These are phyloP conservation scores for Huso huso DNA, from an alignment of 2,797 vertebrate species.

Conservation along the genomic window DNA sequence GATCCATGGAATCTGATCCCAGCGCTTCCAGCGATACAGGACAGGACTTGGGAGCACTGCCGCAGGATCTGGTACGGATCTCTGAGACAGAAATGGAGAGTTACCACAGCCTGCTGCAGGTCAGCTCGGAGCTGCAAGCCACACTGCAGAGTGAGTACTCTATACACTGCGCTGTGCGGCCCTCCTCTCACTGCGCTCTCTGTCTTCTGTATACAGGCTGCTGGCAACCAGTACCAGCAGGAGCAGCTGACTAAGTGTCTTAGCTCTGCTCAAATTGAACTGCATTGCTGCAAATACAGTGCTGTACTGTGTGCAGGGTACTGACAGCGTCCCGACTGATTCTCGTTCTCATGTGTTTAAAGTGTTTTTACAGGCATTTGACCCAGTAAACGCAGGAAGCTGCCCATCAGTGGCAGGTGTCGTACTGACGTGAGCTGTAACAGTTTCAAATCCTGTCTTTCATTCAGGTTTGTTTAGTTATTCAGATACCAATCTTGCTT, in stretches of 20 bases:
- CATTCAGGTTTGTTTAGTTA: no score
- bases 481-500: no score
- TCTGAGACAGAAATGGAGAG: slow-evolving; percentile 69
- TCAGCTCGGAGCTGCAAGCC: slow-evolving; percentile 68
- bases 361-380: no score
- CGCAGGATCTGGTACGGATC: slow-evolving; percentile 44
- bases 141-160: slow-evolving; percentile 68
- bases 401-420: no score
- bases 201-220: background rate
- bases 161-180: slow-evolving; percentile 25
- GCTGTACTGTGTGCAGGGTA: background rate
- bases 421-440: no score
- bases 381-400: no score
- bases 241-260: background rate
- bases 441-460: no score
- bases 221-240: background rate
- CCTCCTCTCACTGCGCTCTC: slow-evolving; percentile 20
- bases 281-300: background rate
- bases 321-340: no score
- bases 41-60: slow-evolving; percentile 56
- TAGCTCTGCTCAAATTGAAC: background rate
- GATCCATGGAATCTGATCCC: slow-evolving; percentile 1
- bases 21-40: slow-evolving; percentile 7
- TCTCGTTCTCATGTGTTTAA: no score
- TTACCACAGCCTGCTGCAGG: slow-evolving; percentile 72